Base-by-base conservation (phyloP, 53 echinoderm and acorn worm genomes). In the Echinometra lucunter region DNA sequence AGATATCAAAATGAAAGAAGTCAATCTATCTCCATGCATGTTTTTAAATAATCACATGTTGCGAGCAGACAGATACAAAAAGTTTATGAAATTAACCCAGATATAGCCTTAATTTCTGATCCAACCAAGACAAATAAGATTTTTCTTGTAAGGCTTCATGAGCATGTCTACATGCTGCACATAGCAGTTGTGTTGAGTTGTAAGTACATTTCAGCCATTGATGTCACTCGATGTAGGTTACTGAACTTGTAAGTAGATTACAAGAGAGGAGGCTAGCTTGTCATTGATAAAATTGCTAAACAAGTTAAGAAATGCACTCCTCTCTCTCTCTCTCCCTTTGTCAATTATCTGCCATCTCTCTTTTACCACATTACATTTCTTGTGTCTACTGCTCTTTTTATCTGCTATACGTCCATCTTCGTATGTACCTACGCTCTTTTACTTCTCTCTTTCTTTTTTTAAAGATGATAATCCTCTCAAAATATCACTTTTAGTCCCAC, bases 171-270 rank as follows among this genome's bases (percentile, higher is more conserved):
- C 42, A 34, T 32, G 32, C 69, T 69, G 25, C 63, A 23, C 35
- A 35, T 72, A 72, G 72, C 15, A 34, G n/a, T 35, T 28, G 15
- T 35, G 35, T 34, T 35, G 19, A 30, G 78, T 19, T 42, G 38
- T 21, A 42, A 42, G 78, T 78, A 78, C 35, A 78, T 78, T 78
- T 78, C 78, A 78, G 17, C 78, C 78, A 55, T 47, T 55, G 30
- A 55, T 49, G 88, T 53, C 88, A 53, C 34, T 53, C n/a, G 88
- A 88, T 55, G 56, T 55, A 38, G 49, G 88, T 55, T 55, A 56
- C 56, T 88, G 88, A 88, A 88, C 88, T 88, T 53, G 49, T 88
- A 88, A 88, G 88, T 56, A 88, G 88, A 88, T 88, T 88, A 88
- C 49, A 53, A 28, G n/a, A 34, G 56, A 30, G 78, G 78, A 78